Evolutionary conservation across 30 jellyfish, hydroid and myxozoan species (phyloP).

Genomic region (Calvadosia cruxmelitensis): DNA sequence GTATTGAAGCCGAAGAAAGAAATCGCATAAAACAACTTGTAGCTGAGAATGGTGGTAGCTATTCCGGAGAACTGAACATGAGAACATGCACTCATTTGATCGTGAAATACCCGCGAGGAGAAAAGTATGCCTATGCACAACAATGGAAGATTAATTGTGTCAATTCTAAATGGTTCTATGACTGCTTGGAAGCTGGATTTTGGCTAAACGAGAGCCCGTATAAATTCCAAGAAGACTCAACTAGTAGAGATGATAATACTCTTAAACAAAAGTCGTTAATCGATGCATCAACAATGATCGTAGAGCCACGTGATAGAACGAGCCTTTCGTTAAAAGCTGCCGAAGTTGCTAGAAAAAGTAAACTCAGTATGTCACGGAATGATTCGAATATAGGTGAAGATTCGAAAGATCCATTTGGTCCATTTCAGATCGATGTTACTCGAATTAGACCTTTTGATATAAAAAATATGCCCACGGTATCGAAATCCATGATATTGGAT

Average conservation of each 20-base stretch:
- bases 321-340: slow-evolving; percentile 47
- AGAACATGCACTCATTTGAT: slow-evolving; percentile 82
- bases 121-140: slow-evolving; percentile 67
- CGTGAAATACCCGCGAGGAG: slow-evolving; percentile 61
- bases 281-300: not conserved
- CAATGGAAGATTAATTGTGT: slow-evolving; percentile 96
- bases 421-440: not conserved
- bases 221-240: slow-evolving; percentile 35
- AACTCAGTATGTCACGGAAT: not conserved
- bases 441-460: not conserved
- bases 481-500: not conserved
- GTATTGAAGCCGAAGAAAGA: slow-evolving; percentile 25
- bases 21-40: slow-evolving; percentile 43
- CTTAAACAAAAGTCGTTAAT: not conserved
- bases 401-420: not conserved
- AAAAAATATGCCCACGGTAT: not conserved
- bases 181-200: slow-evolving; percentile 57
- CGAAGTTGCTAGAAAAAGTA: slow-evolving; percentile 60
- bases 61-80: slow-evolving; percentile 90
- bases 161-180: slow-evolving; percentile 70
- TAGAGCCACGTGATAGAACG: not conserved
- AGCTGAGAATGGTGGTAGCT: slow-evolving; percentile 63
- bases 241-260: slow-evolving; percentile 16
- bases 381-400: not conserved
- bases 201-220: slow-evolving; percentile 68